Conservation (phyloP, 2,797 vertebrate species). For the Chelidonichthys spinosus region DNA sequence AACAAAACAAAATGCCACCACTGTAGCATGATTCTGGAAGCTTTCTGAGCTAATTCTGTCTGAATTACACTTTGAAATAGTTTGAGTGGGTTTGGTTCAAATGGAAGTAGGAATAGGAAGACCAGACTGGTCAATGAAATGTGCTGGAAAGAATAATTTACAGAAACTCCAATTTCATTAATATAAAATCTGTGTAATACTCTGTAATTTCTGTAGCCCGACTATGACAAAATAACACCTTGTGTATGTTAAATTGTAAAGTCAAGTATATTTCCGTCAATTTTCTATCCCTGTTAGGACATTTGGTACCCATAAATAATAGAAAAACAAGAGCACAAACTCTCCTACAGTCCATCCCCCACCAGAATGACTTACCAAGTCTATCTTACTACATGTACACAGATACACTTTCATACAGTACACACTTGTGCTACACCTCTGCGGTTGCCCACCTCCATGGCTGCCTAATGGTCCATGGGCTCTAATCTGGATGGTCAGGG, state of each 20-base stretch:
- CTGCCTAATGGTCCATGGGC: conserved; percentile 85
- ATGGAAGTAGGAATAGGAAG: background rate
- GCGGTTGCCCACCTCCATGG: conserved; percentile 73
- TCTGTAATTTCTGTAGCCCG: background rate
- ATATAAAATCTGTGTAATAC: background rate
- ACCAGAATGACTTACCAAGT: conserved; percentile 42
- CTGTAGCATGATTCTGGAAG: conserved; percentile 8
- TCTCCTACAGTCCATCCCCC: background rate
- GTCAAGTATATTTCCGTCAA: background rate
- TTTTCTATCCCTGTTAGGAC: conserved; percentile 23
- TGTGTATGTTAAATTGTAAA: background rate
- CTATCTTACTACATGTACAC: conserved; percentile 46
- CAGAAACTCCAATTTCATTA: background rate
- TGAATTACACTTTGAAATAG: background rate
- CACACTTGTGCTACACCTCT: conserved; percentile 52
- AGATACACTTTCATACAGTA: conserved; percentile 37
- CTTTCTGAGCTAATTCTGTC: conserved; percentile 27
- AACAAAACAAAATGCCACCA: conserved; percentile 7
- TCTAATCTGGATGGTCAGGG: conserved; percentile 82
- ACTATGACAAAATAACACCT: background rate
- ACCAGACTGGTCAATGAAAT: background rate
- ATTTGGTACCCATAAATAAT: conserved; percentile 33
- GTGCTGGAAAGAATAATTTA: background rate
- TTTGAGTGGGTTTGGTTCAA: background rate
- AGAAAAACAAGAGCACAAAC: conserved; percentile 31